phyloP scores from a whole-genome alignment of 2,113 vertebrate genomes.

The Dipodomys ordii region DNA sequence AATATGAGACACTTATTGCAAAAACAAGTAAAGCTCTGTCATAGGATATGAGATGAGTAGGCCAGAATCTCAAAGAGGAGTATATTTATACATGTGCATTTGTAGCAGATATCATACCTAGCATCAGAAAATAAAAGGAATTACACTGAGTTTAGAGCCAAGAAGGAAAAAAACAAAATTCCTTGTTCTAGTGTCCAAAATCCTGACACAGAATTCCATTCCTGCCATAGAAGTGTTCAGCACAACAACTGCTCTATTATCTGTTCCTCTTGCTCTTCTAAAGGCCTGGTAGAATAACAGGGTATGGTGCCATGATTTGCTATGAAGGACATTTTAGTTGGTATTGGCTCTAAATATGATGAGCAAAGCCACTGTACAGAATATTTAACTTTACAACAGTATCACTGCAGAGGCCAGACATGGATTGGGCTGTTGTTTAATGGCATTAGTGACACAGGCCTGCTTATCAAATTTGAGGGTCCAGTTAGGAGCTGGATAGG shows the following conservation, averaged over 20 bases:
- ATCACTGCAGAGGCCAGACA: slow-evolving; percentile 5
- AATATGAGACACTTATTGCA: not conserved
- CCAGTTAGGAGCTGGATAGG: not conserved
- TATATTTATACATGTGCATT: not conserved
- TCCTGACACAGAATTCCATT: not conserved
- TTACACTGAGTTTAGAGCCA: not conserved
- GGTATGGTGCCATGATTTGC: not conserved
- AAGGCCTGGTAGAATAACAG: not conserved
- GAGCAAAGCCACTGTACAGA: not conserved
- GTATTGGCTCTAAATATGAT: not conserved
- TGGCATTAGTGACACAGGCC: slow-evolving; percentile 2
- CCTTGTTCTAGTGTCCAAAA: not conserved
- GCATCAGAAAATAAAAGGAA: not conserved
- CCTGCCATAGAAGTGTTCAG: too few relatives aligned
- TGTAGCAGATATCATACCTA: not conserved
- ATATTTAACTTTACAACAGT: not conserved
- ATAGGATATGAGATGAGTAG: too few relatives aligned
- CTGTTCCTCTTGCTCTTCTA: not conserved
- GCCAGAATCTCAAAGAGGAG: not conserved
- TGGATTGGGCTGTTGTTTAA: not conserved
- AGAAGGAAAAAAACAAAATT: not conserved
- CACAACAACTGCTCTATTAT: not conserved
- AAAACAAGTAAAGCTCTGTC: not conserved
- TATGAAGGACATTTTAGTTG: not conserved
- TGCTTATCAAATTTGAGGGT: not conserved